Conservation (phyloP, 2,113 vertebrate genomes). For the Girardinichthys multiradiatus region DNA sequence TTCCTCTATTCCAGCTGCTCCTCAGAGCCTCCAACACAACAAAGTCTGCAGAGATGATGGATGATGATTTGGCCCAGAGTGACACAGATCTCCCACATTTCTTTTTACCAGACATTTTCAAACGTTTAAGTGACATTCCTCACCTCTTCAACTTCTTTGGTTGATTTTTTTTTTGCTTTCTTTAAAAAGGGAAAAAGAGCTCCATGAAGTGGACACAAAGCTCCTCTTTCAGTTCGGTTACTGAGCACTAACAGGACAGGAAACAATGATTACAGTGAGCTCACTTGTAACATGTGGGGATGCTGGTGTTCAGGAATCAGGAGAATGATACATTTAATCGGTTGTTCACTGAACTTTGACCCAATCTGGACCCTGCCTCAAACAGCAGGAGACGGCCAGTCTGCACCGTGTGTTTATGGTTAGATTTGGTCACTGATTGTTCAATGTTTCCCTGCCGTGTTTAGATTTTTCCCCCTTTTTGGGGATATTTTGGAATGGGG, state of each 20-base stretch:
- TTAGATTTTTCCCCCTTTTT: constrained; percentile 33
- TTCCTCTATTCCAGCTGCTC: neutral
- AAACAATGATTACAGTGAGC: constrained; percentile 58
- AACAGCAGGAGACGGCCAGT: constrained; percentile 3
- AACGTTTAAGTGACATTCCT: neutral
- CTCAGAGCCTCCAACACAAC: neutral
- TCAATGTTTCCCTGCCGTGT: constrained; percentile 9
- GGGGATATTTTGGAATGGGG: constrained; percentile 29
- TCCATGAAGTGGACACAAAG: constrained; percentile 38
- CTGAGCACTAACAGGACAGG: constrained; percentile 20
- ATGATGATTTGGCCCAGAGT: neutral
- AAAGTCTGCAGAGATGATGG: neutral
- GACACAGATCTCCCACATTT: constrained; percentile 31
- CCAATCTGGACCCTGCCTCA: too few species aligned
- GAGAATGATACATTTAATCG: neutral
- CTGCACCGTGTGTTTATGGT: neutral
- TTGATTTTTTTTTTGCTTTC: constrained; percentile 19
- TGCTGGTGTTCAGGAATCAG: constrained; percentile 5
- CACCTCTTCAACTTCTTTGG: neutral
- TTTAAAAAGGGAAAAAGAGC: constrained; percentile 20
- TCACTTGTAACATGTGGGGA: constrained; percentile 2
- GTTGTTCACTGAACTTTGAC: too few species aligned
- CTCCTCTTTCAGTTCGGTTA: constrained; percentile 41
- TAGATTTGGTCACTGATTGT: constrained; percentile 7
- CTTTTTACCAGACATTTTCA: neutral